These are phyloP conservation scores for Oligia strigilis DNA, from an alignment of 2,888 invertebrate genomes.

Conservation along the genomic window DNA sequence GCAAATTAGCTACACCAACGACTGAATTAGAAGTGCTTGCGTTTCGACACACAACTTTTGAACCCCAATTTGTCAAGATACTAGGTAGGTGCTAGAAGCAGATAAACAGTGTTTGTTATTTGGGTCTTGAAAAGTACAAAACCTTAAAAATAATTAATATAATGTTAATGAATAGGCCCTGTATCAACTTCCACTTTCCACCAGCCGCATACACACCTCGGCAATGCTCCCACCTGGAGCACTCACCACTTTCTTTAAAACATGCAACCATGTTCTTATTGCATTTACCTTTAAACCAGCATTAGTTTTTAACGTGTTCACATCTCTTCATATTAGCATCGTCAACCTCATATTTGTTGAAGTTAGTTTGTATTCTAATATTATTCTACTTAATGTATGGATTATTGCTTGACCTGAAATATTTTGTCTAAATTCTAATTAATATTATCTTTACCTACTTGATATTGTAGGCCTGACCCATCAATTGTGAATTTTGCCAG, in stretches of 20 bases:
- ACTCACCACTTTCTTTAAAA: slow-evolving; percentile 11
- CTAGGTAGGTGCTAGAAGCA: background rate
- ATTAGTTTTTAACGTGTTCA: background rate
- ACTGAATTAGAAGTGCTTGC: background rate
- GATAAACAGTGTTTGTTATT: background rate
- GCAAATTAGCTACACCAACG: background rate
- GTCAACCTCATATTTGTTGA: background rate
- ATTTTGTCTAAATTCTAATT: background rate
- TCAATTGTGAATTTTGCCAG: background rate
- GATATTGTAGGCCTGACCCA: background rate
- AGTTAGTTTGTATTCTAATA: background rate
- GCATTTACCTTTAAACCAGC: background rate
- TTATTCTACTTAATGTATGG: background rate
- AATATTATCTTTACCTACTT: no score
- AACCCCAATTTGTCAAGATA: background rate
- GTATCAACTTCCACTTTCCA: slow-evolving; percentile 14
- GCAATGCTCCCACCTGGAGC: background rate
- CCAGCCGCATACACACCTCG: background rate
- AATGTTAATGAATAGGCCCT: background rate
- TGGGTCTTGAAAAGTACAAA: background rate
- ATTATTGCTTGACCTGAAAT: background rate
- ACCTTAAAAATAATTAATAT: background rate
- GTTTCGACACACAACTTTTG: background rate
- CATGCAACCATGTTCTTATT: no score
- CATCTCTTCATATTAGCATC: background rate